phyloP scores from a whole-genome alignment of 2,113 vertebrate genomes.

The Apistogramma diplotaenia region DNA sequence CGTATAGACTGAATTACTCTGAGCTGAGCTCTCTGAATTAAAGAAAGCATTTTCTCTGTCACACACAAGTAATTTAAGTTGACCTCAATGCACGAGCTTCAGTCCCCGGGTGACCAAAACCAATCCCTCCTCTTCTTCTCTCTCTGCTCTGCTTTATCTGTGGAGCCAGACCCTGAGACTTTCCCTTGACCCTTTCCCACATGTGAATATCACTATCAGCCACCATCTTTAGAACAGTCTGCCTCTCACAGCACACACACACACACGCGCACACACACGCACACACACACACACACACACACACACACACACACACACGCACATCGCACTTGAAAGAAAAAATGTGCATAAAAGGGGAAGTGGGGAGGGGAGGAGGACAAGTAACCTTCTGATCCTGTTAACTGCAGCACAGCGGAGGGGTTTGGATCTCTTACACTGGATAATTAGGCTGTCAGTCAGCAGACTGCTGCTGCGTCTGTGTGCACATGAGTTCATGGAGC shows the following conservation, averaged over 20 bases:
- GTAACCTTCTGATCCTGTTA: conserved; percentile 52
- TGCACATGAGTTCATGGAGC: not conserved
- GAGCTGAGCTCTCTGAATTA: conserved; percentile 11
- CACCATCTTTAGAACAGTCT: conserved; percentile 10
- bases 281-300: conserved; percentile 6
- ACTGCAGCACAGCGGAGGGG: conserved; percentile 36
- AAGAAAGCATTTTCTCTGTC: conserved; percentile 27
- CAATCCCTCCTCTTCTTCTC: conserved; percentile 27
- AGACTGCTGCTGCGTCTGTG: not conserved
- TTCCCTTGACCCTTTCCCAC: conserved; percentile 15
- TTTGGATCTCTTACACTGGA: conserved; percentile 17
- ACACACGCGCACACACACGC: conserved; percentile 1
- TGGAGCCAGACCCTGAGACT: conserved; percentile 16
- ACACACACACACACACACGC: not conserved
- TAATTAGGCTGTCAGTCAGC: conserved; percentile 67
- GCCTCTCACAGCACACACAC: not conserved
- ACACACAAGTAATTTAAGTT: conserved; percentile 19
- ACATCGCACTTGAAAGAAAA: not conserved
- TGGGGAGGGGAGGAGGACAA: conserved; percentile 25
- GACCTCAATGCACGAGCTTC: conserved; percentile 25
- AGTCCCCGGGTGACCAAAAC: conserved; percentile 44
- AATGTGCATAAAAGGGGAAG: conserved; percentile 25
- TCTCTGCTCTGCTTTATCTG: conserved; percentile 39
- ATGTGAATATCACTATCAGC: conserved; percentile 15
- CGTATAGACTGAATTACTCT: not conserved